Evolutionary conservation across 2,113 vertebrate species (phyloP).

Genomic region (Halichoeres trimaculatus): DNA sequence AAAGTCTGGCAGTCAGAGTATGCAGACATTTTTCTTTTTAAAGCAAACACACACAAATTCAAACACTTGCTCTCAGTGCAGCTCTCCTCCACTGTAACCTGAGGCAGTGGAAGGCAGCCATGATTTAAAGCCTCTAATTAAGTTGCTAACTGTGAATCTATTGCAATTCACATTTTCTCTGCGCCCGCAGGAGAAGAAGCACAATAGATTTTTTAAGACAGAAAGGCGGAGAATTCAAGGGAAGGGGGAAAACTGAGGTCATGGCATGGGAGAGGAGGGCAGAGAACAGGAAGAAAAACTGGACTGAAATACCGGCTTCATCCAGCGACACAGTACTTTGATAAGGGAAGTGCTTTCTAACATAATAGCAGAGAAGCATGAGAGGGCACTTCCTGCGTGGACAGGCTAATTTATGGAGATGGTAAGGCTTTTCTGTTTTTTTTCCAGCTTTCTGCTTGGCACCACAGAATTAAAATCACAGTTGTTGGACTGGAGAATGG

Average conservation of each 20-base stretch:
- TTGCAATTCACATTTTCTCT: slow-evolving; percentile 62
- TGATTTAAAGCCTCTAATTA: slow-evolving; percentile 77
- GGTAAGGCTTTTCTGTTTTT: slow-evolving; percentile 23
- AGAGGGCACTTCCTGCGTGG: slow-evolving; percentile 27
- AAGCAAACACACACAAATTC: slow-evolving; percentile 22
- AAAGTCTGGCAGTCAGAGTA: slow-evolving; percentile 19
- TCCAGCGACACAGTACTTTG: slow-evolving; percentile 13
- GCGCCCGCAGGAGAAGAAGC: slow-evolving; percentile 31
- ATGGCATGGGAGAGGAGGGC: slow-evolving; percentile 13
- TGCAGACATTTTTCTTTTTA: slow-evolving; percentile 23
- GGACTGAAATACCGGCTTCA: slow-evolving; percentile 34
- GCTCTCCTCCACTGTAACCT: slow-evolving; percentile 39
- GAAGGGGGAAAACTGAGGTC: slow-evolving; percentile 30
- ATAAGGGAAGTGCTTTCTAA: slow-evolving; percentile 17
- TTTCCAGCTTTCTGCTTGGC: slow-evolving; percentile 42
- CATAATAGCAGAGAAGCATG: slow-evolving; percentile 22
- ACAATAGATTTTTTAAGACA: slow-evolving; percentile 54
- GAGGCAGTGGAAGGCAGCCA: slow-evolving; percentile 49
- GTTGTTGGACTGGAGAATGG: slow-evolving; percentile 26
- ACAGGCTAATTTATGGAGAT: slow-evolving; percentile 59
- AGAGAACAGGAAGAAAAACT: slow-evolving; percentile 1
- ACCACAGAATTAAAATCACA: slow-evolving; percentile 39
- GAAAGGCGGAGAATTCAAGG: slow-evolving; percentile 25
- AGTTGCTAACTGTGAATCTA: slow-evolving; percentile 72
- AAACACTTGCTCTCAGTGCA: slow-evolving; percentile 12